Conservation (phyloP, 2,113 vertebrate genomes). For the Nothoprocta pentlandii region DNA sequence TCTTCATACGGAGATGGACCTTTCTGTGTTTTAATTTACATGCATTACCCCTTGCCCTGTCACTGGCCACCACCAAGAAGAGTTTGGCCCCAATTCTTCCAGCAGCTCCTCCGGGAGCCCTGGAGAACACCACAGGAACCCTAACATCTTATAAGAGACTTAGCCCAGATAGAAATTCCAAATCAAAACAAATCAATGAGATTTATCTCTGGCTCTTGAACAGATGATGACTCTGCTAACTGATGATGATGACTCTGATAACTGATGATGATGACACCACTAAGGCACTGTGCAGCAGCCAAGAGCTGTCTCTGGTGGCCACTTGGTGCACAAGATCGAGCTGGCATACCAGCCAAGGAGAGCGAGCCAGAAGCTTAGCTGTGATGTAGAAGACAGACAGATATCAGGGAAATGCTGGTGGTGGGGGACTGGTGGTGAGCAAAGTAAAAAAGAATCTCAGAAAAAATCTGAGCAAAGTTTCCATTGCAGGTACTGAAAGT, state of each 20-base stretch:
- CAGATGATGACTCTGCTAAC: background rate
- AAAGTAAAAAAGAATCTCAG: background rate
- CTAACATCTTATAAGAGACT: background rate
- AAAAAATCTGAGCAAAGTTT: background rate
- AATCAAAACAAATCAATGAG: background rate
- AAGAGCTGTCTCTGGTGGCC: background rate
- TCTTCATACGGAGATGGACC: too few relatives aligned
- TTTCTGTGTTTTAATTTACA: too few relatives aligned
- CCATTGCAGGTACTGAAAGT: background rate
- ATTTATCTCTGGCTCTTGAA: background rate
- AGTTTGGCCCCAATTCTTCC: background rate
- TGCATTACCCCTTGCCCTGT: too few relatives aligned
- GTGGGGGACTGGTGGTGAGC: background rate
- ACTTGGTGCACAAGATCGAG: background rate
- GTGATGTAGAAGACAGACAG: background rate
- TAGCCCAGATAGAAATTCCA: background rate
- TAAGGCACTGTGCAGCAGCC: background rate
- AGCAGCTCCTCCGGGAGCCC: background rate
- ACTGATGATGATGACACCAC: background rate
- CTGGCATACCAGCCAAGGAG: background rate
- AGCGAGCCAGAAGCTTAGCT: background rate
- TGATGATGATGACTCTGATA: background rate
- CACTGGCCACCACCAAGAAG: too few relatives aligned
- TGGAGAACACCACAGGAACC: background rate
- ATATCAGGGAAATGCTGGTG: rapidly evolving